Evolutionary conservation across 2,888 invertebrate species (phyloP).

Genomic region (Hirtodrosophila cameraria): DNA sequence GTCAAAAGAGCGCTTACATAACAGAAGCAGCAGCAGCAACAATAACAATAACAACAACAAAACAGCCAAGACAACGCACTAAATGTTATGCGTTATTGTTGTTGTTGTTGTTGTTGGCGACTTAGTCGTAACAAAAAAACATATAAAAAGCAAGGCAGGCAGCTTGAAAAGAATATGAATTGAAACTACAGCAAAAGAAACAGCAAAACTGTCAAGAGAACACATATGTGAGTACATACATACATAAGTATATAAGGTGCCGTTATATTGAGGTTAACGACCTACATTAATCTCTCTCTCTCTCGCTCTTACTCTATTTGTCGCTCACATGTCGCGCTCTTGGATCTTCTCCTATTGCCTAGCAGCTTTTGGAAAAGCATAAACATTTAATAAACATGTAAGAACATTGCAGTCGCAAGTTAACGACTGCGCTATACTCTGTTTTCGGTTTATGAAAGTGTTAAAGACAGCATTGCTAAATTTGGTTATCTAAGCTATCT

Average conservation of each 20-base stretch:
- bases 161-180: slow-evolving; percentile 55
- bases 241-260: slow-evolving; percentile 59
- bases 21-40: slow-evolving; percentile 38
- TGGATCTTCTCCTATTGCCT: slow-evolving; percentile 17
- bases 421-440: no score
- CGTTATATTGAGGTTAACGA: slow-evolving; percentile 82
- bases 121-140: slow-evolving; percentile 36
- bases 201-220: slow-evolving; percentile 71
- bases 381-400: slow-evolving; percentile 69
- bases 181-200: slow-evolving; percentile 54
- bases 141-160: slow-evolving; percentile 40
- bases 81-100: slow-evolving; percentile 19
- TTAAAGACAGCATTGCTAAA: no score
- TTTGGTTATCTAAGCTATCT: no score
- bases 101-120: slow-evolving; percentile 37
- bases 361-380: slow-evolving; percentile 42
- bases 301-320: slow-evolving; percentile 9
- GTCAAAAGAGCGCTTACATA: slow-evolving; percentile 59
- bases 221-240: slow-evolving; percentile 29
- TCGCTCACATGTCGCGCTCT: slow-evolving; percentile 21
- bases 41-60: slow-evolving; percentile 11
- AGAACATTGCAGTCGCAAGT: no score
- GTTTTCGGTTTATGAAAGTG: no score
- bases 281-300: slow-evolving; percentile 63
- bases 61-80: slow-evolving; percentile 29